Conservation (phyloP, 1,140 invertebrate genomes). For the Orius insidiosus region DNA sequence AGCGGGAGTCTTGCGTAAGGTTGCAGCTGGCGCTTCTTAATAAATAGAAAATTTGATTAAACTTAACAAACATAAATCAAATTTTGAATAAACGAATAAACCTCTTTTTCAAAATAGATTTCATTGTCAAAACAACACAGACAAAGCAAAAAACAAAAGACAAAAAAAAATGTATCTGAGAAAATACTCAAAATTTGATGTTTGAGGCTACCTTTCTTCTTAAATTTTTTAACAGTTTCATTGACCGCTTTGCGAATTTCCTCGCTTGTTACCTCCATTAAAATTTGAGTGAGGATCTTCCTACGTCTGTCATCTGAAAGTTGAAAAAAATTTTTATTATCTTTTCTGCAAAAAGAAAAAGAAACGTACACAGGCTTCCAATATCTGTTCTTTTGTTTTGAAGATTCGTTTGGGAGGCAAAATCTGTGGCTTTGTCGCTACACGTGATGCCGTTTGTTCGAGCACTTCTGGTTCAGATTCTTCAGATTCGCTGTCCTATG, state of each 20-base stretch:
- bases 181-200: neutral
- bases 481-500: constrained; percentile 21
- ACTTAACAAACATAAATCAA: constrained; percentile 9
- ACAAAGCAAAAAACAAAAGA: constrained; percentile 1
- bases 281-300: constrained; percentile 72
- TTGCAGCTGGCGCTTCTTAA: constrained; percentile 45
- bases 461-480: constrained; percentile 1
- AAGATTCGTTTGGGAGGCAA: constrained; percentile 17
- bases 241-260: constrained; percentile 66
- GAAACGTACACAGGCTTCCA: constrained; percentile 34
- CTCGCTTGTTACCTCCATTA: constrained; percentile 81
- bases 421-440: constrained; percentile 20
- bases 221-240: constrained; percentile 47
- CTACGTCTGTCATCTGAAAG: constrained; percentile 72
- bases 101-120: constrained; percentile 3
- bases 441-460: constrained; percentile 23
- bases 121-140: constrained; percentile 13
- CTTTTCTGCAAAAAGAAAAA: too few species aligned
- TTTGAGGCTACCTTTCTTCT: constrained; percentile 40
- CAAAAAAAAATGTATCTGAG: constrained; percentile 3
- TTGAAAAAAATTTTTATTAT: constrained; percentile 14
- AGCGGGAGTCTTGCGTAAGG: constrained; percentile 45
- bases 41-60: constrained; percentile 26
- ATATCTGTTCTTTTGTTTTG: constrained; percentile 31
- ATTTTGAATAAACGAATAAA: constrained; percentile 5